Base-by-base conservation (phyloP, 2,888 invertebrate species). In the Phortica okadai region DNA sequence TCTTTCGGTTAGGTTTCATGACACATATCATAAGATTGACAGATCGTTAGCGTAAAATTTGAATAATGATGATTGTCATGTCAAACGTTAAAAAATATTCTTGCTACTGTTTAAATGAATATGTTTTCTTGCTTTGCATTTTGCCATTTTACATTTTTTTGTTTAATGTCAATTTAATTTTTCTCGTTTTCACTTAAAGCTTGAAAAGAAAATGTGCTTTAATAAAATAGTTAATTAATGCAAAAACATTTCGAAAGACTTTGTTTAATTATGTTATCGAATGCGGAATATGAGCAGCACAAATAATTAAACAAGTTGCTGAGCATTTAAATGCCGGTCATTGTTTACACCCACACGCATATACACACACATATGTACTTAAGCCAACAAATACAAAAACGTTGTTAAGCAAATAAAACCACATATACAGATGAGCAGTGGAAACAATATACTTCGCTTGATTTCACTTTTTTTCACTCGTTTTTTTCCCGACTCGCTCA, bases 61-160 rank as follows among this genome's bases (percentile, higher is more conserved):
- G 88, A 88, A 82, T 81, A 87, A 88, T 87, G 88, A 88, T 77
- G 77, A 74, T 79, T 58, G 67, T 56, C 44, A 70, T 77, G 76
- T 70, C 64, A 74, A 76, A 41, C 25, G 54, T 33, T 72, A 72
- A 72, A 72, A 62, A 50, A 69, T 75, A 58, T 44, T 16, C 25
- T 25, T 62, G 21, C 6, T 10, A 41, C 10, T 10, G 14, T 16
- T 66, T 33, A 42, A 50, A 50, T 14, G 50, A 50, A 50, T 59
- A 21, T 59, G 10, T 54, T 54, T 54, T 54, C n/a, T 3, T 54
- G 10, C 7, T 6, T 54, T 54, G 10, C n/a, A 2, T 54, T 54
- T 54, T 54, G 54, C 10, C n/a, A 16, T 11, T 2, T 59, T 6
- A 2, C 1, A 16, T 58, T 58, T 58, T 6, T 59, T 59, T 4